A percentile compares a stretch with the other conserved stretches of the same genome.
Conservation (phyloP, 2,888 invertebrate species). For the Rhagonycha lutea region DNA sequence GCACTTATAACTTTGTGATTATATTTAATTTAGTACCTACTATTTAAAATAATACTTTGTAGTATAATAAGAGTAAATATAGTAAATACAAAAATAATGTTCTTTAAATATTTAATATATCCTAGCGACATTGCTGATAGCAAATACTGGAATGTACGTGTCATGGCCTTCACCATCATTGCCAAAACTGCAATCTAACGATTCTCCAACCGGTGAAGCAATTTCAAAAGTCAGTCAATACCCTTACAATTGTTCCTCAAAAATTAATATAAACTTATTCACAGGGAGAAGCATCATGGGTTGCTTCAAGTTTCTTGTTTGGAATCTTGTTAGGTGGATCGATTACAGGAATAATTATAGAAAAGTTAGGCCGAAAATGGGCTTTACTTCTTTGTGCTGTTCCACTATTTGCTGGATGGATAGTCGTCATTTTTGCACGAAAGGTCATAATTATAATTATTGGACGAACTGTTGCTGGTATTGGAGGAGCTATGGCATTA, state of each 20-base stretch:
- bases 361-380: slow-evolving; percentile 61
- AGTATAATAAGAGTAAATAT: too few relatives aligned
- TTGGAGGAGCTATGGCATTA: slow-evolving; percentile 66
- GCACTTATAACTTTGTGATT: too few relatives aligned
- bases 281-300: slow-evolving; percentile 60
- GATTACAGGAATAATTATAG: slow-evolving; percentile 60
- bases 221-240: slow-evolving; percentile 15
- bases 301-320: slow-evolving; percentile 60
- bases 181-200: slow-evolving; percentile 52
- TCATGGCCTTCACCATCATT: slow-evolving; percentile 63
- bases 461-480: slow-evolving; percentile 68
- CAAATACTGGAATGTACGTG: slow-evolving; percentile 43
- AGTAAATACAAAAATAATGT: too few relatives aligned
- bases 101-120: not conserved
- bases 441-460: slow-evolving; percentile 59
- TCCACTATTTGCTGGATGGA: slow-evolving; percentile 61
- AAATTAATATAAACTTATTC: not conserved
- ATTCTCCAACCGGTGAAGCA: slow-evolving; percentile 21
- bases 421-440: slow-evolving; percentile 38
- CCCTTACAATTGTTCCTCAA: not conserved
- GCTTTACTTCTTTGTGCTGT: slow-evolving; percentile 58
- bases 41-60: too few relatives aligned
- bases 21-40: too few relatives aligned
- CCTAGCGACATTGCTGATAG: not conserved
- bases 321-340: slow-evolving; percentile 62